Conservation (phyloP, 2,797 vertebrate genomes). For the Halcyon leucocephala region DNA sequence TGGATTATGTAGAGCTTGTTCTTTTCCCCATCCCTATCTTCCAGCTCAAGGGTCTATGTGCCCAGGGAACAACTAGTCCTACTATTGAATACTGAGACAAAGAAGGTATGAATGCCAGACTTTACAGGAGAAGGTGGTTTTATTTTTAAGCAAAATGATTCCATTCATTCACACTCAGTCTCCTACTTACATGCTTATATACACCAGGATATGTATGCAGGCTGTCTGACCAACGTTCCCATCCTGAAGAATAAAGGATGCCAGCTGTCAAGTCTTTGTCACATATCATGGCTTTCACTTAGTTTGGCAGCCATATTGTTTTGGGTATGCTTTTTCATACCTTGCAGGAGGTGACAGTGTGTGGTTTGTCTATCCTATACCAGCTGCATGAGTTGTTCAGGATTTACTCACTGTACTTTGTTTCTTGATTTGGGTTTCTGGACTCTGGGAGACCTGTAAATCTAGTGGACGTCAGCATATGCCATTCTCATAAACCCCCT, state of each 20-base stretch:
- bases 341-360: not conserved
- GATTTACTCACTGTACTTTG: not conserved
- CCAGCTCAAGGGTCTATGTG: no score
- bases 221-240: not conserved
- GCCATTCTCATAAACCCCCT: not conserved
- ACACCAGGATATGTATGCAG: not conserved
- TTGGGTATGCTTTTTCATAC: not conserved
- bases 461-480: not conserved
- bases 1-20: no score
- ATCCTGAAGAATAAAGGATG: not conserved
- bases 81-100: no score
- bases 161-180: not conserved
- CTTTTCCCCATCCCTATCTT: no score
- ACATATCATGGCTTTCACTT: not conserved
- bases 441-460: not conserved
- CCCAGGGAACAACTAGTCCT: no score
- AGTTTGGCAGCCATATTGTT: not conserved
- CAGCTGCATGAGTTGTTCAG: not conserved
- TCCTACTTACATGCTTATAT: not conserved
- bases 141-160: not conserved
- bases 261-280: not conserved
- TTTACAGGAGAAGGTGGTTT: not conserved
- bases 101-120: not conserved
- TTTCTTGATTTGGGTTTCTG: not conserved
- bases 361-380: not conserved